Base-by-base conservation (phyloP, 1,140 invertebrate genomes). In the Brachionus angularis region DNA sequence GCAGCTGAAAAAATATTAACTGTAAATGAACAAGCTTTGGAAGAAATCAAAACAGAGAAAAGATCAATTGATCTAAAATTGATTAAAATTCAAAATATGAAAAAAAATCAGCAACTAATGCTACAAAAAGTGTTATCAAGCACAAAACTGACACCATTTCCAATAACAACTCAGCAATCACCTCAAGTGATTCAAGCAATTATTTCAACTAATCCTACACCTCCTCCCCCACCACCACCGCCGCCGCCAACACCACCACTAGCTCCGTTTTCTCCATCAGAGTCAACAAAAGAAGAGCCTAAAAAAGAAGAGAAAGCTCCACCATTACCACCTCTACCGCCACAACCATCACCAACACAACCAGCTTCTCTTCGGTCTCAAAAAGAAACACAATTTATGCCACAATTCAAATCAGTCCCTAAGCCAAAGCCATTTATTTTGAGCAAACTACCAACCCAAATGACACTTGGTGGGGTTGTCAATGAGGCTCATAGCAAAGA, bases 21-120 rank as follows among this genome's bases (percentile, higher is more conserved):
- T 12, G 62, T 33, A 25, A 67, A 67, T 34, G 31, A 67, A 25
- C 25, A 50, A 33, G 27, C 62, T 8, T 12, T 49, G 14, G 1
- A 25, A 4, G 47, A 47, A 25, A 47, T 67, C 16, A 44, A 46
- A 23, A 47, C 18, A 16, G 27, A 67, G 29, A 67, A 47, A 27
- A 29, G 42, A 3, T 18, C 42, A 5, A 18, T 34, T 46, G 62
- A 47, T 34, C 47, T 47, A n/a, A 67, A 47, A 47, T 21, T 67
- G 10, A 49, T 23, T 16, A 46, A 67, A 36, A 25, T 47, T 21
- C 42, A 67, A 47, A 50, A 67, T 33, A 50, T 50, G 42, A 47
- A 46, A 67, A 50, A 46, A 46, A 16, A n/a, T 16, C 62, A 67
- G 23, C 62, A 67, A 18, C 27, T 34, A 50, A 47, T 67, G 62